A percentile compares a stretch with the other conserved stretches of the same genome.
Conservation (phyloP, 2,113 vertebrate species). For the Guaruba guarouba region DNA sequence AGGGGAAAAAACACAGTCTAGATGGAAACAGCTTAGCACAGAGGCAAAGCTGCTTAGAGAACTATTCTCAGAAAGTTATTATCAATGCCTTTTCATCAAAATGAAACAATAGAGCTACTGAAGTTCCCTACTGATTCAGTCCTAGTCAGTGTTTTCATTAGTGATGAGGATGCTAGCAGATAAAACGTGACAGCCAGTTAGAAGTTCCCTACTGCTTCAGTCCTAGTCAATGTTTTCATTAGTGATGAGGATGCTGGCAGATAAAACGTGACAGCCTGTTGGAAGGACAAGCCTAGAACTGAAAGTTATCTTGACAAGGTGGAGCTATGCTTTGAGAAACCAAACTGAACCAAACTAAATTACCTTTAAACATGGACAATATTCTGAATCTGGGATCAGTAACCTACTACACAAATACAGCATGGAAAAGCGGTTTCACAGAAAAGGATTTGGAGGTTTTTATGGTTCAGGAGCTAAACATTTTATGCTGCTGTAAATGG, state of each 20-base stretch:
- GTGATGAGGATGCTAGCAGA: neutral
- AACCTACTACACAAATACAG: neutral
- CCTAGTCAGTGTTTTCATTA: neutral
- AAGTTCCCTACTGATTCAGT: neutral
- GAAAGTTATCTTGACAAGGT: neutral
- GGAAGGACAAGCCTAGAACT: neutral
- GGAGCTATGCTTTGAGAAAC: neutral
- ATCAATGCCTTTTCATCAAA: neutral
- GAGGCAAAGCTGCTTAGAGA: neutral
- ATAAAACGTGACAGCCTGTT: neutral
- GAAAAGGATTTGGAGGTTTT: neutral
- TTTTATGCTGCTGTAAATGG: conserved; percentile 3
- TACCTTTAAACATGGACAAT: neutral
- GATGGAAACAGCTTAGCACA: neutral
- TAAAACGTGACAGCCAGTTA: neutral
- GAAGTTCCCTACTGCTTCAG: neutral
- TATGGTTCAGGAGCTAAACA: neutral
- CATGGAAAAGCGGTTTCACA: neutral
- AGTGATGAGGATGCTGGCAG: neutral
- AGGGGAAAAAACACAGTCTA: neutral
- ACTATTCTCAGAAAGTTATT: neutral
- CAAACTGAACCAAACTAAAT: neutral
- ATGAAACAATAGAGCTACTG: neutral
- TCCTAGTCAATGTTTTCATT: neutral
- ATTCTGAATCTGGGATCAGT: neutral